These are phyloP conservation scores for Phylloscopus whistleri DNA, from an alignment of 2,113 vertebrate genomes.

Conservation along the genomic window DNA sequence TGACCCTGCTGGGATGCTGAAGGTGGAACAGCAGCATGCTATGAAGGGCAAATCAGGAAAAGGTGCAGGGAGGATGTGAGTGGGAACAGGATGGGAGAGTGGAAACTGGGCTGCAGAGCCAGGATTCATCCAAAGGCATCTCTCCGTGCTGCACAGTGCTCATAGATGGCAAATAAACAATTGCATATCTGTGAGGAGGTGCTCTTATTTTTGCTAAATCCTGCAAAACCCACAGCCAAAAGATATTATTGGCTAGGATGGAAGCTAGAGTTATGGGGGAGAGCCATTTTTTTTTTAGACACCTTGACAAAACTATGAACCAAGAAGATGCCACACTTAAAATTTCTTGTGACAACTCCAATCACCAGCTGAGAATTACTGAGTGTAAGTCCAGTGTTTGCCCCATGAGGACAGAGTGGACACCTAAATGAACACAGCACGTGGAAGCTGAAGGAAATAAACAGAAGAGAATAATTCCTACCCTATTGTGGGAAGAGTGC, in stretches of 20 bases:
- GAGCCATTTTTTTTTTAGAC: accelerated
- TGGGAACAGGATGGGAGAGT: background rate
- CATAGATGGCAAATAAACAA: background rate
- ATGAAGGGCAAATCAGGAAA: background rate
- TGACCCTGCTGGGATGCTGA: background rate
- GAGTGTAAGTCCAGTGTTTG: background rate
- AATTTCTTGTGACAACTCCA: background rate
- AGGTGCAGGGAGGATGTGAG: background rate
- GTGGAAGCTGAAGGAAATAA: background rate
- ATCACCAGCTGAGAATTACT: background rate
- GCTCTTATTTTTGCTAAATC: background rate
- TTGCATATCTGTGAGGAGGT: accelerated
- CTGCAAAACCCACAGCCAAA: background rate
- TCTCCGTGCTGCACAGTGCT: background rate
- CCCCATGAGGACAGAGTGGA: background rate
- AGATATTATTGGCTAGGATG: background rate
- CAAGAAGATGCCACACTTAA: background rate
- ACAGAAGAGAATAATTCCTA: background rate
- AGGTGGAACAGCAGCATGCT: background rate
- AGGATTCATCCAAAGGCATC: background rate
- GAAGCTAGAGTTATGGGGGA: background rate
- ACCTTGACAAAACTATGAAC: background rate
- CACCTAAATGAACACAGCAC: background rate
- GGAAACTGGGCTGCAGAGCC: background rate
- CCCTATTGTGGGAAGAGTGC: background rate